Conservation (phyloP, 2,888 invertebrate species). For the Smittia sp. region DNA sequence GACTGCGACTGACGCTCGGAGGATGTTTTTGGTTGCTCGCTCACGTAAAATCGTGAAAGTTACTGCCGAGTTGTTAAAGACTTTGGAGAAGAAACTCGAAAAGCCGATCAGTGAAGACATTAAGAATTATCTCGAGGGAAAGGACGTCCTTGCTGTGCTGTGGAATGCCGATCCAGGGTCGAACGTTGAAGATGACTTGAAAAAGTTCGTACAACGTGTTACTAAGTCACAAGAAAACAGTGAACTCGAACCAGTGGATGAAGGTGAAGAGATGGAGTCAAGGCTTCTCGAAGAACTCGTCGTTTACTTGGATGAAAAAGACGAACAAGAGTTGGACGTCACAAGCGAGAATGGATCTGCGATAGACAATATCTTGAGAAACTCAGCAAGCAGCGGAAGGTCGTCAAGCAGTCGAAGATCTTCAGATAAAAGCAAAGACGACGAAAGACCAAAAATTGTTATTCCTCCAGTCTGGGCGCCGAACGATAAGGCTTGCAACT, state of each 20-base stretch:
- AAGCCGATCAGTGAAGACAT: conserved; percentile 50
- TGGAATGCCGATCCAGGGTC: conserved; percentile 49
- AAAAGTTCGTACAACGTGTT: neutral
- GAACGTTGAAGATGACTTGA: conserved; percentile 43
- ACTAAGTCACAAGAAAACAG: too few species aligned
- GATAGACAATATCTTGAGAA: too few species aligned
- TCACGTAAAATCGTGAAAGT: conserved; percentile 49
- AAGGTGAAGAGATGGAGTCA: neutral
- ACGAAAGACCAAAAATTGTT: neutral
- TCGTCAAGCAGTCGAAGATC: too few species aligned
- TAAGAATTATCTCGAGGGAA: conserved; percentile 48
- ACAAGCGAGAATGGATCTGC: too few species aligned
- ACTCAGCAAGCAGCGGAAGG: too few species aligned
- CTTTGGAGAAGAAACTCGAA: conserved; percentile 48
- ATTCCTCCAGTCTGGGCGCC: neutral
- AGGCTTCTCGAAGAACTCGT: neutral
- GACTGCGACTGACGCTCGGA: conserved; percentile 50
- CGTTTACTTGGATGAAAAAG: neutral
- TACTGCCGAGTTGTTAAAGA: conserved; percentile 47
- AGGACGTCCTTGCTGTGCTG: conserved; percentile 50
- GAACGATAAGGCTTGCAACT: conserved; percentile 1
- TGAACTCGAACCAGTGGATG: neutral
- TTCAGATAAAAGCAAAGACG: neutral
- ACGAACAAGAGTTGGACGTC: neutral
- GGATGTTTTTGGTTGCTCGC: conserved; percentile 49